A percentile compares a stretch with the other conserved stretches of the same genome.
Evolutionary conservation across 2,888 invertebrate genomes (phyloP).

Genomic region (Crepidodera aurea): DNA sequence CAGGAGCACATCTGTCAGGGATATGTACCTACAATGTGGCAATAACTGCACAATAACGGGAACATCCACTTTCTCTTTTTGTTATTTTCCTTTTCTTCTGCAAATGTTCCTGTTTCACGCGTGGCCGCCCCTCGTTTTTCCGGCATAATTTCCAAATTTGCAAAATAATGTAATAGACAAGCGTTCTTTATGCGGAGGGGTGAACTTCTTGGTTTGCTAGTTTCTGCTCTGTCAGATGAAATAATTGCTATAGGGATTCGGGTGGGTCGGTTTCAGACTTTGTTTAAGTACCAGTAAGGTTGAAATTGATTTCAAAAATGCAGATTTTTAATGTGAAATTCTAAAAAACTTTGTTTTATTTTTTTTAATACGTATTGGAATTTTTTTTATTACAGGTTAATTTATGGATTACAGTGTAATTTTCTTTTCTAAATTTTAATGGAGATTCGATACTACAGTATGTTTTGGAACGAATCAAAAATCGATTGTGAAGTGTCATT

Average conservation of each 20-base stretch:
- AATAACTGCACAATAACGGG: constrained; percentile 48
- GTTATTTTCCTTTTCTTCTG: constrained; percentile 36
- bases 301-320: too few relatives aligned
- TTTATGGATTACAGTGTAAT: too few relatives aligned
- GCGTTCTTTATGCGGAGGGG: constrained; percentile 19
- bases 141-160: constrained; percentile 55
- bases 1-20: constrained; percentile 59
- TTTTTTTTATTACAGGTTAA: too few relatives aligned
- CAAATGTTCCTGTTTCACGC: constrained; percentile 43
- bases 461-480: too few relatives aligned
- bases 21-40: constrained; percentile 50
- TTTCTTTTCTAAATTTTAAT: too few relatives aligned
- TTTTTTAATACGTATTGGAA: too few relatives aligned
- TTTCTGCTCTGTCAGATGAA: constrained; percentile 23
- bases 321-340: too few relatives aligned
- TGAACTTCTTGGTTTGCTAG: constrained; percentile 13
- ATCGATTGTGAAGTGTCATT: too few relatives aligned
- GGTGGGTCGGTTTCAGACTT: too few relatives aligned
- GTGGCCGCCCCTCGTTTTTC: constrained; percentile 41
- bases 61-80: constrained; percentile 49
- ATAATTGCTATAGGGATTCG: constrained; percentile 20
- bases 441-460: too few relatives aligned
- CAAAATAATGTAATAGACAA: constrained; percentile 46
- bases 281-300: too few relatives aligned
- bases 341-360: too few relatives aligned